Conservation (phyloP, 2,797 vertebrate genomes). For the Enteromius thamalakanensis region DNA sequence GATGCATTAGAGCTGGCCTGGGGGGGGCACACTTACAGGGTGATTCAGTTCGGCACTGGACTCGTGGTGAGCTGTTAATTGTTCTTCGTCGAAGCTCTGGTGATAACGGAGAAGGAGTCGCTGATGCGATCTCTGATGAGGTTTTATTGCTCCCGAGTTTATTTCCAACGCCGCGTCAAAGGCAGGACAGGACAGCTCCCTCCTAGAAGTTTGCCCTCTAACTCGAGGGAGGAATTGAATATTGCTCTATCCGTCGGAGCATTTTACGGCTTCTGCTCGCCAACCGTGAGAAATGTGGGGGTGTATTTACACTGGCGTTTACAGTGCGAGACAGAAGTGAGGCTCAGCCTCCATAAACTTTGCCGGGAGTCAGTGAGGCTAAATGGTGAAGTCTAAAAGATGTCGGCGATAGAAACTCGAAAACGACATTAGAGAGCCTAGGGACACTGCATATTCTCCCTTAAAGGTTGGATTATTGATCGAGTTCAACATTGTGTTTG, state of each 20-base stretch:
- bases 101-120: slow-evolving; percentile 70
- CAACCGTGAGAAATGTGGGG: slow-evolving; percentile 76
- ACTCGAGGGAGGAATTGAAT: slow-evolving; percentile 74
- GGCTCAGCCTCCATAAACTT: slow-evolving; percentile 60
- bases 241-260: slow-evolving; percentile 77
- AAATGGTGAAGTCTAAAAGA: slow-evolving; percentile 48
- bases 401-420: slow-evolving; percentile 37
- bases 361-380: slow-evolving; percentile 57
- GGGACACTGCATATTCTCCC: slow-evolving; percentile 27
- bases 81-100: slow-evolving; percentile 66
- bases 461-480: slow-evolving; percentile 39
- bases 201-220: slow-evolving; percentile 75
- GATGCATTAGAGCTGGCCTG: slow-evolving; percentile 71
- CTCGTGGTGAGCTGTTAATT: slow-evolving; percentile 76
- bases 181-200: slow-evolving; percentile 72
- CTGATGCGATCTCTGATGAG: slow-evolving; percentile 72
- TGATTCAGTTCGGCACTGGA: slow-evolving; percentile 64
- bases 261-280: slow-evolving; percentile 73
- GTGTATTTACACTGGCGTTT: slow-evolving; percentile 74
- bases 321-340: slow-evolving; percentile 66
- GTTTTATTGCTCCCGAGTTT: slow-evolving; percentile 68
- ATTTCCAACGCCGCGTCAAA: slow-evolving; percentile 72
- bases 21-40: slow-evolving; percentile 64
- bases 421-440: slow-evolving; percentile 8
- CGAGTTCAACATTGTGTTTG: background rate